These are phyloP conservation scores for Litocranius walleri DNA, from an alignment of 2,113 vertebrate genomes.

Conservation along the genomic window DNA sequence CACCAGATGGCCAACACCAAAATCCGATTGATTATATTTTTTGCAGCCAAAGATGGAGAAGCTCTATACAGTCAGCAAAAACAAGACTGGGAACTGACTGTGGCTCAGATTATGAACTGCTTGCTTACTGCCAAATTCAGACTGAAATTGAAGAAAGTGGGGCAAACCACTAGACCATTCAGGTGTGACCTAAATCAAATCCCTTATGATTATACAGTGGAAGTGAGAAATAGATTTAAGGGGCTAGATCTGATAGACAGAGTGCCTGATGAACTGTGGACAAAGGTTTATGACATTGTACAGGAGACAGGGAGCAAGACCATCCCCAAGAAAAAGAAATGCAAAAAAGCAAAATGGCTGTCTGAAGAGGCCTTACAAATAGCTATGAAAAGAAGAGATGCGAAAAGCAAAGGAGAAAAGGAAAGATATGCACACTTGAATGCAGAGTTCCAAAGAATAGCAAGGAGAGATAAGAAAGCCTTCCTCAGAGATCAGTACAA, in stretches of 20 bases:
- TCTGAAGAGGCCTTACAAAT: background rate
- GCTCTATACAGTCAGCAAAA: background rate
- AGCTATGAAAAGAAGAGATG: background rate
- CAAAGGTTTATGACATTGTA: background rate
- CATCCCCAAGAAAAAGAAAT: background rate
- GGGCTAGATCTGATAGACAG: background rate
- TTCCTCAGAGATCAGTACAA: background rate
- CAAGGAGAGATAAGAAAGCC: background rate
- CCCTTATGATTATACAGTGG: background rate
- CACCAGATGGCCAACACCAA: background rate
- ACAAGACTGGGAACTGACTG: background rate
- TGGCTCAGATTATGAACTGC: background rate
- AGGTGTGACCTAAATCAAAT: background rate
- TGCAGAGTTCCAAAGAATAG: background rate
- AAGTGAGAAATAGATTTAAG: background rate
- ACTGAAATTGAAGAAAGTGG: background rate
- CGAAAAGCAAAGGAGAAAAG: background rate
- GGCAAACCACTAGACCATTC: background rate
- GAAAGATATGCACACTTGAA: background rate
- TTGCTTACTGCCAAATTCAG: background rate
- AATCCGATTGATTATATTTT: background rate
- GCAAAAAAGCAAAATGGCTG: background rate
- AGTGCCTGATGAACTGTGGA: background rate
- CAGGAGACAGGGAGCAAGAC: background rate
- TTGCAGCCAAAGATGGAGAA: background rate